Evolutionary conservation across 2,888 invertebrate genomes (phyloP), one percentile per base, ranked within the genome.

Genomic region (Disparrhopalites patrizii): DNA sequence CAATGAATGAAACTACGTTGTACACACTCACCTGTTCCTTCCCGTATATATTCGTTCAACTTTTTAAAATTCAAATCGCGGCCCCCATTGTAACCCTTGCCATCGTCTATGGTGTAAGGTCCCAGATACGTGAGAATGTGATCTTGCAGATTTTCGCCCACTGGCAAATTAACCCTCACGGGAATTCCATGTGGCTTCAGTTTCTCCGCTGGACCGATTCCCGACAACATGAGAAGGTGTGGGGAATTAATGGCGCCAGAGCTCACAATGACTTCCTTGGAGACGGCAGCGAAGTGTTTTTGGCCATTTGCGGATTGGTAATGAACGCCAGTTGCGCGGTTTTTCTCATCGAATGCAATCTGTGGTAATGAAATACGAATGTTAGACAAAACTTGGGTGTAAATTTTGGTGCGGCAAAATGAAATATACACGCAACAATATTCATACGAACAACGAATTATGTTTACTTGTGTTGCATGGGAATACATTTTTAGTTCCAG

Each of bases 401-500:
- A n/a, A n/a, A n/a, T n/a, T n/a, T n/a, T n/a, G n/a, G n/a, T n/a
- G n/a, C n/a, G n/a, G n/a, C n/a, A n/a, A n/a, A n/a, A n/a, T n/a
- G n/a, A n/a, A n/a, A n/a, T n/a, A n/a, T n/a, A n/a, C n/a, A n/a
- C 8, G 8, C 5, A 18, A 10, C 7, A 47, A 15, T 47, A 50
- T 20, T 3, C 3, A 50, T 20, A 52, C 13, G 27, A 10, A 18
- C n/a, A 28, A 52, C 30, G 25, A 7, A n/a, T 8, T 25, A 27
- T 38, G 10, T 33, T 47, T 51, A 71, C 68, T 66, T 72, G 73
- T 8, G 68, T 72, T 1, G 50, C 73, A 31, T 63, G 62, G 28
- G 72, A 69, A 61, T 73, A 73, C 23, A 68, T 66, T 38, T 71
- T 70, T 55, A 74, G 70, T 23, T 63, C 64, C 36, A 74, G 52